Conservation (phyloP, 2,797 vertebrate species). For the Schizopygopsis pylzovi region DNA sequence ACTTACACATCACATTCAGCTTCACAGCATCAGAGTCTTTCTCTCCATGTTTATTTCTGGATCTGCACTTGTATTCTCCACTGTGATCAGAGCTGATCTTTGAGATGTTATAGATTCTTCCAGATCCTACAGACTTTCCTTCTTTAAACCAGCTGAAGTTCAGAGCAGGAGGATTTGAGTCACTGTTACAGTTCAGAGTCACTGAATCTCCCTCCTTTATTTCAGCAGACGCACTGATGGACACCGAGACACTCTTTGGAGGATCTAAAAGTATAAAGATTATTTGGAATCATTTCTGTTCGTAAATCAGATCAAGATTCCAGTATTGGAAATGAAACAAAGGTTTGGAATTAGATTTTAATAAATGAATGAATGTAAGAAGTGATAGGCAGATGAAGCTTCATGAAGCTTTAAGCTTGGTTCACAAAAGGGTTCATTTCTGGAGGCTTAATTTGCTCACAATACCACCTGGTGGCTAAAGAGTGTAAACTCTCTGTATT, state of each 20-base stretch:
- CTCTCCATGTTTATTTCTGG: neutral
- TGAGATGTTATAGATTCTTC: neutral
- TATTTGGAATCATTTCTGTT: too few species aligned
- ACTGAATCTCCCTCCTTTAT: neutral
- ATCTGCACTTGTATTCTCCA: constrained; percentile 10
- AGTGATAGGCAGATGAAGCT: too few species aligned
- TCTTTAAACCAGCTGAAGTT: constrained; percentile 56
- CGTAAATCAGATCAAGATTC: too few species aligned
- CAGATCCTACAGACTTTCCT: neutral
- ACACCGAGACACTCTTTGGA: neutral
- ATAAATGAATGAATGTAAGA: too few species aligned
- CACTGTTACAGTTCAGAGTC: constrained; percentile 19
- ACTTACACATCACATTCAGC: neutral
- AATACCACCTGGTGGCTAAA: too few species aligned
- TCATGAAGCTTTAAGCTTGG: too few species aligned
- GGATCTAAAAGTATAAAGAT: neutral
- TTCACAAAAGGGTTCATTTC: too few species aligned
- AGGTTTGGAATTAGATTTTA: too few species aligned
- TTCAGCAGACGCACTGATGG: neutral
- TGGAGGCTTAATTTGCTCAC: too few species aligned
- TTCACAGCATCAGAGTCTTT: neutral
- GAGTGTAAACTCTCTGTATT: too few species aligned
- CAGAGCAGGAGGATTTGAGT: constrained; percentile 6
- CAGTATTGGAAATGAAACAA: too few species aligned
- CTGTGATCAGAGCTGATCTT: neutral